Evolutionary conservation across 2,888 invertebrate species (phyloP), one percentile per base, ranked within the genome.

Genomic region (Melieria omissa): DNA sequence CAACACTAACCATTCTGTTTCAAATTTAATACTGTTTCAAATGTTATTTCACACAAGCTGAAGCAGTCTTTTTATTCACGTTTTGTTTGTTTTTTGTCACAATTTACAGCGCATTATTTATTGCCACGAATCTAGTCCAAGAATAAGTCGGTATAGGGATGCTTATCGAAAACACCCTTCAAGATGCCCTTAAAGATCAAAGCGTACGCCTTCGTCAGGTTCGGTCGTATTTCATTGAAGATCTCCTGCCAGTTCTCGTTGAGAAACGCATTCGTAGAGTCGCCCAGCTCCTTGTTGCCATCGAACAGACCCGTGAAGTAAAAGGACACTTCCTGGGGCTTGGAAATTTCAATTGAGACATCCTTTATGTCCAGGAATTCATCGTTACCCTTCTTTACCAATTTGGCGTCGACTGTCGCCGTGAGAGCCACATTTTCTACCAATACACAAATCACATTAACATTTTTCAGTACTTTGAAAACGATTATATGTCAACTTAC

Each of bases 161-260:
- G 76, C 69, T 85, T 85, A 10, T 74, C 65, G 73, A 88, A 83
- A 3, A 86, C 79, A 68, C 84, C 79, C 63, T 83, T 83, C 0
- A 87, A 65, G 10, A 87, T 79, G 8, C 83, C 78, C 49, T 83
- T 78, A 14, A 86, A 81, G 44, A 88, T 81, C 42, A 80, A 74
- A 1, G 80, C 82, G 54, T 88, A 82, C 0, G 85, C 86, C 5
- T 79, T 78, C 44, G 83, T 75, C 5, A 89, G 83, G 2, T 84
- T 78, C 0, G 78, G 76, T 70, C 81, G 80, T 4, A 89, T 76
- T 77, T 89, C 88, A 29, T 73, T 74, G 57, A 85, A 87, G 52
- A 89, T 85, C 0, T 86, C 86, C 29, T 75, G 52, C 88, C 88
- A 88, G 78, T 88, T 89, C 47, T 88, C 87, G 75, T 89, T 85